Conservation (phyloP, 2,113 vertebrate species). For the Mellivora capensis region DNA sequence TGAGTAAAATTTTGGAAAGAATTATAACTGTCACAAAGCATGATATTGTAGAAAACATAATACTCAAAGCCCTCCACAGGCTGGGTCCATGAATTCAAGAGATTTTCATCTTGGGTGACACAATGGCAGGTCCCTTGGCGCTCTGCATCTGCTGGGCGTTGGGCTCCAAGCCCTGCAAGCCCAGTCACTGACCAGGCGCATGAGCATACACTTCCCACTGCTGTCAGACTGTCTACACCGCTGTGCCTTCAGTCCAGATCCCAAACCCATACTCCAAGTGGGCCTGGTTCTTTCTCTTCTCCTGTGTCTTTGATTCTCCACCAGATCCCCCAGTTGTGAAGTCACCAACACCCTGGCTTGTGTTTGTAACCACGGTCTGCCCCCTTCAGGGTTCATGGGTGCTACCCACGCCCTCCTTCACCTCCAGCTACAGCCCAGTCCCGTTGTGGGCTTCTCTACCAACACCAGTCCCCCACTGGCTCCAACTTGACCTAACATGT, state of each 20-base stretch:
- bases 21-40: no score
- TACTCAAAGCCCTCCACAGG: background rate
- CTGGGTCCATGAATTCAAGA: background rate
- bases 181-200: background rate
- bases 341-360: no score
- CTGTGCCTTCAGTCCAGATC: background rate
- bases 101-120: background rate
- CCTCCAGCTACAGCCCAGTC: background rate
- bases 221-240: background rate
- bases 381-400: no score
- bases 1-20: background rate
- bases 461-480: no score
- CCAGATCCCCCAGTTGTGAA: background rate
- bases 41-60: background rate
- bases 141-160: background rate
- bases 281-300: background rate
- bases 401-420: no score
- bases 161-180: background rate
- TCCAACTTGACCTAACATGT: background rate
- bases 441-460: background rate
- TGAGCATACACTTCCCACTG: fast-evolving
- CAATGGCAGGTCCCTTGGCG: fast-evolving
- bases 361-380: background rate
- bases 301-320: background rate
- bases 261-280: no score